phyloP scores from a whole-genome alignment of 2,113 vertebrate genomes.

The Ptyas mucosa region DNA sequence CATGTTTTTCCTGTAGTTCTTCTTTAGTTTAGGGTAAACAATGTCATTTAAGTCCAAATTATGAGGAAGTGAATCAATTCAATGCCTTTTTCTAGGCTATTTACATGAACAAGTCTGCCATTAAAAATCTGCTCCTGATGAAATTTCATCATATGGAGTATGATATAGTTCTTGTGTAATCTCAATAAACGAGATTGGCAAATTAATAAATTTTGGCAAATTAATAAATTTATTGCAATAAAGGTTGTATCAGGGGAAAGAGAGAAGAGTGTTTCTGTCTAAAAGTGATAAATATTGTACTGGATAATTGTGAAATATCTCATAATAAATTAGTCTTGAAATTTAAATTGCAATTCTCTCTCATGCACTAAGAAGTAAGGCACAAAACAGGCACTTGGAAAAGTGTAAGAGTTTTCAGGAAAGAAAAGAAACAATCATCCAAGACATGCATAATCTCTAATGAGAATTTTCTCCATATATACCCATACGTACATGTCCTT shows the following conservation, averaged over 20 bases:
- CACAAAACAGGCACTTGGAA: background rate
- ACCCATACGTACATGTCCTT: background rate
- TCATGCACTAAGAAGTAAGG: background rate
- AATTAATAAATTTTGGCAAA: slow-evolving; percentile 36
- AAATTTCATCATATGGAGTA: slow-evolving; percentile 25
- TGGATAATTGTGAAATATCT: slow-evolving; percentile 30
- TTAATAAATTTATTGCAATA: slow-evolving; percentile 31
- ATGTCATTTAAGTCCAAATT: slow-evolving; percentile 10
- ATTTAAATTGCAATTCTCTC: background rate
- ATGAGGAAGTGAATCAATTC: slow-evolving; percentile 23
- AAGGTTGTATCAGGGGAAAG: slow-evolving; percentile 19
- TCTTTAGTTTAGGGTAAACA: slow-evolving; percentile 18
- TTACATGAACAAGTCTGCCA: slow-evolving; percentile 37
- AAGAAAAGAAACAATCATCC: background rate
- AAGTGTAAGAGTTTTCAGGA: background rate
- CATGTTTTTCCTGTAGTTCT: background rate
- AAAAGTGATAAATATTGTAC: slow-evolving; percentile 35
- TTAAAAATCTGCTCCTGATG: background rate
- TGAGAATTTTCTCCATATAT: background rate
- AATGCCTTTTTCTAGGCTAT: slow-evolving; percentile 36
- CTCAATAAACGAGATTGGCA: slow-evolving; percentile 28
- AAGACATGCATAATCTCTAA: background rate
- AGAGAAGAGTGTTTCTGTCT: slow-evolving; percentile 12
- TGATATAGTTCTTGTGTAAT: slow-evolving; percentile 38
- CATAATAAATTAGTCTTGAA: background rate